Evolutionary conservation across 2,797 vertebrate species (phyloP).

Genomic region (Steatocranus sp.): DNA sequence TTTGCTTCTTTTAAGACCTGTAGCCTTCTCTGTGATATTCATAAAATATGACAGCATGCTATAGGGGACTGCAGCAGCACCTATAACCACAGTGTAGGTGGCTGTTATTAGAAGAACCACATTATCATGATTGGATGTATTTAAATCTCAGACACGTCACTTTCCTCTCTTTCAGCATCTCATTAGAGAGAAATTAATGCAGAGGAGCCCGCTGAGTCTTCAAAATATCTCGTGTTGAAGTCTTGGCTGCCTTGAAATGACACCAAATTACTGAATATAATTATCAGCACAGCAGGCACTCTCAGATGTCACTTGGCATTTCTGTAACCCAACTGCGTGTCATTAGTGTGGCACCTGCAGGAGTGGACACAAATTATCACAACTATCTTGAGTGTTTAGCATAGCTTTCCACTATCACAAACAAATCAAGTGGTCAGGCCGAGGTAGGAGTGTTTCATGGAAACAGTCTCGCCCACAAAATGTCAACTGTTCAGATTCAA

Average conservation of each 20-base stretch:
- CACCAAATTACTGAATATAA: constrained; percentile 46
- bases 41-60: constrained; percentile 28
- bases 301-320: constrained; percentile 29
- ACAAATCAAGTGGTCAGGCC: constrained; percentile 52
- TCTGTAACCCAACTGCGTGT: constrained; percentile 52
- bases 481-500: constrained; percentile 33
- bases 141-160: constrained; percentile 10
- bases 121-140: constrained; percentile 19
- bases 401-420: constrained; percentile 51
- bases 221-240: constrained; percentile 6
- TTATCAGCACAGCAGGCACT: constrained; percentile 44
- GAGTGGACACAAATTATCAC: constrained; percentile 52
- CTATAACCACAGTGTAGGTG: neutral
- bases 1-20: constrained; percentile 5
- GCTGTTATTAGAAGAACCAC: neutral
- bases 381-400: constrained; percentile 60
- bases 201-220: constrained; percentile 24
- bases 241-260: constrained; percentile 35
- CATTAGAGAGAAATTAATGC: constrained; percentile 2
- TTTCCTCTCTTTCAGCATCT: constrained; percentile 19
- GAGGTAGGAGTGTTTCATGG: constrained; percentile 36
- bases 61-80: constrained; percentile 4
- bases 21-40: constrained; percentile 22
- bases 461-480: constrained; percentile 41
- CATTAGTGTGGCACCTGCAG: constrained; percentile 60